Conservation (phyloP, 2,113 vertebrate genomes). For the Silurus asotus region DNA sequence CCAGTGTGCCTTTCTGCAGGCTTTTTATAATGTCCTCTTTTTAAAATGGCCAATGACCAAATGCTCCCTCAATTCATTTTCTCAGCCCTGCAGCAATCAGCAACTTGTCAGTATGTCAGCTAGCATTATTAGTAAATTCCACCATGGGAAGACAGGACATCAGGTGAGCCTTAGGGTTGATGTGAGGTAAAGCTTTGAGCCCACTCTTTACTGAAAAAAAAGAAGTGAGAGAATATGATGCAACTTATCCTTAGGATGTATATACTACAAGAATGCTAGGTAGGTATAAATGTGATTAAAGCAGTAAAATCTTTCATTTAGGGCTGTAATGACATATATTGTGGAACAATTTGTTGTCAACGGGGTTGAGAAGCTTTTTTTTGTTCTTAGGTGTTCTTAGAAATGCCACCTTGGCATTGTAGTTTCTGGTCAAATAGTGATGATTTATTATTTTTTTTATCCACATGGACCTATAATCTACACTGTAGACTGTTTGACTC, state of each 20-base stretch:
- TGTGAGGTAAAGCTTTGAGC: slow-evolving; percentile 25
- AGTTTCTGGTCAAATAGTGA: background rate
- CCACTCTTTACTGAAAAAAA: background rate
- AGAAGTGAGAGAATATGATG: slow-evolving; percentile 10
- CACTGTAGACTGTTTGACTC: background rate
- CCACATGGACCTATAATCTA: background rate
- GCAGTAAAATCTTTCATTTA: background rate
- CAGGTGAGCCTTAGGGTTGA: slow-evolving; percentile 33
- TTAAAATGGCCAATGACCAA: slow-evolving; percentile 59
- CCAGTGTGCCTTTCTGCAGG: slow-evolving; percentile 3
- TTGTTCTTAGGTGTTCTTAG: background rate
- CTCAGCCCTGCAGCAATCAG: slow-evolving; percentile 64
- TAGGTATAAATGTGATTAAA: slow-evolving; percentile 4
- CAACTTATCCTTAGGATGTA: background rate
- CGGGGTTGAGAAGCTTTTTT: background rate
- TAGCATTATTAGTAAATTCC: slow-evolving; percentile 64
- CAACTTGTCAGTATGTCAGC: slow-evolving; percentile 68
- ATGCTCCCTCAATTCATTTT: slow-evolving; percentile 42
- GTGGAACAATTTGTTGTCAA: no score
- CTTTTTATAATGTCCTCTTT: slow-evolving; percentile 66
- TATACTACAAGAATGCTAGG: background rate
- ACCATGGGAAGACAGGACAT: slow-evolving; percentile 51
- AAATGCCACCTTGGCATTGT: background rate
- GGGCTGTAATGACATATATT: background rate
- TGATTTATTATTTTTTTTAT: background rate